Conservation (phyloP, 2,797 vertebrate species). For the Poeciliopsis paucimaculata region DNA sequence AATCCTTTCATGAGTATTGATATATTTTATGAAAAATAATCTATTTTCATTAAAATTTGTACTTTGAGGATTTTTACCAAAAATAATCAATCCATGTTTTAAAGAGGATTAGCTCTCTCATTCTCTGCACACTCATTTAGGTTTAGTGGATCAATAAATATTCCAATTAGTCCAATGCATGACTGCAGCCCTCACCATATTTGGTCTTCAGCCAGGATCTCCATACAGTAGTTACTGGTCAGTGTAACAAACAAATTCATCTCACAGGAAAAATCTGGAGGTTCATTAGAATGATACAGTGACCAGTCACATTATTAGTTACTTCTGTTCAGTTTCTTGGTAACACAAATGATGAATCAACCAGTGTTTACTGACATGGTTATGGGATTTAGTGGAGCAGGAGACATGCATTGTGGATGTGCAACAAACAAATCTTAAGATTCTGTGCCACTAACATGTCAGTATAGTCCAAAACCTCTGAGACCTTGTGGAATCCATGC, state of each 20-base stretch:
- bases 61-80: not conserved
- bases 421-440: not conserved
- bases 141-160: conserved; percentile 1
- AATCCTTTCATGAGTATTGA: not conserved
- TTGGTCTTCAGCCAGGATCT: not conserved
- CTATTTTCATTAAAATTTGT: not conserved
- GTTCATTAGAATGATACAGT: not conserved
- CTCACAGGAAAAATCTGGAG: not conserved
- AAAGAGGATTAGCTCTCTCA: not conserved
- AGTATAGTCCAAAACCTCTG: not conserved
- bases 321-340: not conserved
- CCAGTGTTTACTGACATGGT: not conserved
- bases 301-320: not conserved
- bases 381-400: not conserved
- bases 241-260: not conserved
- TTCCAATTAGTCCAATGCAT: not conserved
- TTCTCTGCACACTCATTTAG: not conserved
- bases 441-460: not conserved
- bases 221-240: not conserved
- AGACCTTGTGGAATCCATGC: not conserved
- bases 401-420: not conserved
- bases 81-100: not conserved
- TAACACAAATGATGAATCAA: not conserved
- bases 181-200: not conserved
- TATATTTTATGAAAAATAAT: not conserved